phyloP scores from a whole-genome alignment of 2,113 vertebrate species.

The Cyprinus carpio region DNA sequence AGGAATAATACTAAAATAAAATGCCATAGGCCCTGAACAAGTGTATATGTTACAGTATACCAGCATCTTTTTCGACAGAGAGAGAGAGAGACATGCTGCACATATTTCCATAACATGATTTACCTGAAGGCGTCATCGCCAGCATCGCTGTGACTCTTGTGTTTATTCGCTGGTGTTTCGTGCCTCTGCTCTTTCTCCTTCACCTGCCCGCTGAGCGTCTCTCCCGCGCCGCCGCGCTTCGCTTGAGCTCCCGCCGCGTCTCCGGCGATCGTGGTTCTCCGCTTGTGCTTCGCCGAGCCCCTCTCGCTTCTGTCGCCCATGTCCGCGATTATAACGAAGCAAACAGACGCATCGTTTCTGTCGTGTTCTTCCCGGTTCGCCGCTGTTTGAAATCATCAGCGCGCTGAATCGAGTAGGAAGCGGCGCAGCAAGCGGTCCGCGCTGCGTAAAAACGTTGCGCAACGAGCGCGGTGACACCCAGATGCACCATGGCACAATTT shows the following conservation, averaged over 20 bases:
- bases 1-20: too few relatives aligned
- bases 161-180: constrained; percentile 51
- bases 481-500: constrained; percentile 18
- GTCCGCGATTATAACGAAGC: constrained; percentile 39
- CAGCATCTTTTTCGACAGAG: not conserved
- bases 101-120: not conserved
- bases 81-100: not conserved
- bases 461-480: constrained; percentile 4
- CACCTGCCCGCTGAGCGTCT: constrained; percentile 42
- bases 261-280: constrained; percentile 71
- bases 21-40: not conserved
- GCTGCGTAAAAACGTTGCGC: constrained; percentile 36
- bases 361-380: not conserved
- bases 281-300: constrained; percentile 63
- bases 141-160: constrained; percentile 62
- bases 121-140: constrained; percentile 71
- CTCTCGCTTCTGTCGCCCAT: constrained; percentile 73
- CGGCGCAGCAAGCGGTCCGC: constrained; percentile 19
- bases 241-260: constrained; percentile 47
- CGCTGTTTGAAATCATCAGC: constrained; percentile 24
- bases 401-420: not conserved
- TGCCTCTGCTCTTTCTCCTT: constrained; percentile 46
- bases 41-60: not conserved
- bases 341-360: constrained; percentile 27
- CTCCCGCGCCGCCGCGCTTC: constrained; percentile 57